Conservation (phyloP, 2,113 vertebrate genomes). For the Sander vitreus region DNA sequence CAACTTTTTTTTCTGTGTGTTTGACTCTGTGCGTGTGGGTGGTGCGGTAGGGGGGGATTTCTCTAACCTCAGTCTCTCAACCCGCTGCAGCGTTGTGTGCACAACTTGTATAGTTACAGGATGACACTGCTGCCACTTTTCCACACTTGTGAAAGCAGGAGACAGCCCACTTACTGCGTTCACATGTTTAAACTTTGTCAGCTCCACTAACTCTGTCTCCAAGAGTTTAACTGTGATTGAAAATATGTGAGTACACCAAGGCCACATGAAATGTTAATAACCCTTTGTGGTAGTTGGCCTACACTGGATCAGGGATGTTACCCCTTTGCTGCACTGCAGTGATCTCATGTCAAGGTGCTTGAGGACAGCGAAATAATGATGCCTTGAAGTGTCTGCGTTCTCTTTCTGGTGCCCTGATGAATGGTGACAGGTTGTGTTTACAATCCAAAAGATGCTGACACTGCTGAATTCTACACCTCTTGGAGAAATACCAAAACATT, state of each 20-base stretch:
- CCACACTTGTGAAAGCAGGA: slow-evolving; percentile 47
- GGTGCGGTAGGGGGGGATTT: slow-evolving; percentile 7
- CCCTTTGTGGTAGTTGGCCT: slow-evolving; percentile 22
- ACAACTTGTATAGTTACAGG: slow-evolving; percentile 43
- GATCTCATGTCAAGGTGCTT: slow-evolving; percentile 43
- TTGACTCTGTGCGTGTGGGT: slow-evolving; percentile 35
- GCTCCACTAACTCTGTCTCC: slow-evolving; percentile 41
- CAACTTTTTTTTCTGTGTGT: slow-evolving; percentile 39
- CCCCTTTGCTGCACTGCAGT: slow-evolving; percentile 47
- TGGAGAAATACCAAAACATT: slow-evolving; percentile 55
- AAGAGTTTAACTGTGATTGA: slow-evolving; percentile 42
- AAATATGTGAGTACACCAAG: slow-evolving; percentile 15
- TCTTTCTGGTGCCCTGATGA: slow-evolving; percentile 62
- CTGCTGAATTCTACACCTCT: slow-evolving; percentile 52
- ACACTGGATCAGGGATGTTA: slow-evolving; percentile 26
- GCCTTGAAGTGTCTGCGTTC: slow-evolving; percentile 65
- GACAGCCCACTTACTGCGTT: slow-evolving; percentile 42
- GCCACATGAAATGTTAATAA: slow-evolving; percentile 48
- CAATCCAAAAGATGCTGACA: slow-evolving; percentile 75
- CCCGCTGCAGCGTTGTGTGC: slow-evolving; percentile 41
- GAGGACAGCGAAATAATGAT: slow-evolving; percentile 58
- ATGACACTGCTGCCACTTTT: slow-evolving; percentile 65
- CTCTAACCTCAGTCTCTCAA: slow-evolving; percentile 46
- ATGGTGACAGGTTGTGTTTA: slow-evolving; percentile 79
- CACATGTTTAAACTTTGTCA: slow-evolving; percentile 48